A percentile compares a stretch with the other conserved stretches of the same genome.
phyloP scores from a whole-genome alignment of 2,113 vertebrate genomes.

The Taurulus bubalis region DNA sequence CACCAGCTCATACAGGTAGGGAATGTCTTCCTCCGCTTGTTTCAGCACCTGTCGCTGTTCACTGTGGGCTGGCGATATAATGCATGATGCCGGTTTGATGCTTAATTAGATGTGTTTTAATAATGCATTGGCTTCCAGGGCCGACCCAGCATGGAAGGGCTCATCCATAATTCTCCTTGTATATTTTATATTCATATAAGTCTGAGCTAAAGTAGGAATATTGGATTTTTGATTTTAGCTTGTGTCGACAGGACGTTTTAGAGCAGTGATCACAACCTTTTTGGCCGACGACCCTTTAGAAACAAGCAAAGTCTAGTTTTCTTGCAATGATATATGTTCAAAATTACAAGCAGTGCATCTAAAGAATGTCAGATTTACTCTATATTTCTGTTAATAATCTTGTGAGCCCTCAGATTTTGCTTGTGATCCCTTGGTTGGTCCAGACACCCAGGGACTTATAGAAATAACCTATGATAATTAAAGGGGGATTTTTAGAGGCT shows the following conservation, averaged over 20 bases:
- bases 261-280: neutral
- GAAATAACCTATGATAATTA: neutral
- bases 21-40: slow-evolving; percentile 4
- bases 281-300: neutral
- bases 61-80: neutral
- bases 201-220: neutral
- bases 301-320: neutral
- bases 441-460: no score
- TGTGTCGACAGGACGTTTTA: neutral
- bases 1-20: slow-evolving; percentile 84
- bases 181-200: slow-evolving; percentile 9
- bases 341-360: neutral
- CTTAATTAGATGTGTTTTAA: slow-evolving; percentile 24
- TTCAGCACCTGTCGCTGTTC: slow-evolving; percentile 50
- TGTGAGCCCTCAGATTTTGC: neutral
- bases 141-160: slow-evolving; percentile 7
- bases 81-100: neutral
- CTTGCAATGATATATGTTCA: neutral
- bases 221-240: slow-evolving; percentile 7
- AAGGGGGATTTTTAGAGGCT: neutral
- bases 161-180: slow-evolving; percentile 52
- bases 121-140: slow-evolving; percentile 25
- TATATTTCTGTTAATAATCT: neutral
- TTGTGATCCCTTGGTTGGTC: neutral
- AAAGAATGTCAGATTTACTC: neutral